Evolutionary conservation across 1,140 invertebrate species (phyloP).

Genomic region (Musca domestica): DNA sequence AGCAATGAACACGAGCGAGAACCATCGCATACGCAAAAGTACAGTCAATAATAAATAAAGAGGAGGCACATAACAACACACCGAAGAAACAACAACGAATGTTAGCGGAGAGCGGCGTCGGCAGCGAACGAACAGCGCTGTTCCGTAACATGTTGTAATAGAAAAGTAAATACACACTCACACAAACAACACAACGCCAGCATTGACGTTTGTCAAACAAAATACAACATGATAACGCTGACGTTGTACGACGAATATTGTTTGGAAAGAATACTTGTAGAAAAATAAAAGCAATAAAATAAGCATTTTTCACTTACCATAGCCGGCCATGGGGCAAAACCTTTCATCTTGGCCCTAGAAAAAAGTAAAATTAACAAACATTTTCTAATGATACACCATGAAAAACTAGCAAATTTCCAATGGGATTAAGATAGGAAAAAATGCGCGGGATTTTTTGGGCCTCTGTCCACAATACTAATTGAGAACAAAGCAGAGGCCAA

Average conservation of each 20-base stretch:
- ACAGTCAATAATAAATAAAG: slow-evolving; percentile 41
- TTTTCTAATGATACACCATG: neutral
- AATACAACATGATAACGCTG: neutral
- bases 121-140: slow-evolving; percentile 25
- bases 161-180: too few species aligned
- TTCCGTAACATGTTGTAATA: too few species aligned
- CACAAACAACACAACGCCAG: too few species aligned
- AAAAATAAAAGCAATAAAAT: slow-evolving; percentile 26
- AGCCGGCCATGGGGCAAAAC: slow-evolving; percentile 89
- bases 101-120: too few species aligned
- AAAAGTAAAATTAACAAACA: slow-evolving; percentile 42
- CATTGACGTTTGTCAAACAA: too few species aligned
- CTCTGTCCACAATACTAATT: neutral
- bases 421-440: neutral
- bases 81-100: slow-evolving; percentile 31
- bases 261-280: neutral
- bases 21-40: slow-evolving; percentile 21
- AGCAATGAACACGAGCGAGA: too few species aligned
- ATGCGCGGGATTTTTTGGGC: neutral
- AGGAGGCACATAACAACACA: too few species aligned
- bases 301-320: slow-evolving; percentile 75
- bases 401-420: neutral
- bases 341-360: slow-evolving; percentile 94
- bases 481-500: neutral
- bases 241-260: neutral